phyloP scores from a whole-genome alignment of 2,797 vertebrate species.

The Gorsachius magnificus region DNA sequence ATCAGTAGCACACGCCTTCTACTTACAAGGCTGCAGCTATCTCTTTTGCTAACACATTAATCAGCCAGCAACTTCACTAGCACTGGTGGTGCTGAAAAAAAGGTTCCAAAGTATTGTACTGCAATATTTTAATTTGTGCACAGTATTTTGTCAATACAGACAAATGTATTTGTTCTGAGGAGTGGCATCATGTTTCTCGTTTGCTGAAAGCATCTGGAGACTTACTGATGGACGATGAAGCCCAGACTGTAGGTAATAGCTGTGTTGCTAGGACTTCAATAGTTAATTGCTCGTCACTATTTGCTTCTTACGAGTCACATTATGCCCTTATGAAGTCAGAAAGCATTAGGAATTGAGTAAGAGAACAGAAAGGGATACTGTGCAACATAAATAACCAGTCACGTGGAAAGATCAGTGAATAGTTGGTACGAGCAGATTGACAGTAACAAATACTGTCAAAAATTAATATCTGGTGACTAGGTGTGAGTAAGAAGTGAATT shows the following conservation, averaged over 20 bases:
- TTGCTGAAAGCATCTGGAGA: neutral
- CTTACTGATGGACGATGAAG: neutral
- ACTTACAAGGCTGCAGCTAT: neutral
- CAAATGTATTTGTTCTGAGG: neutral
- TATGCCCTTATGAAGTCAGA: constrained; percentile 19
- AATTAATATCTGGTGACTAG: neutral
- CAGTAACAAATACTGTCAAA: neutral
- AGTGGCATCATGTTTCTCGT: neutral
- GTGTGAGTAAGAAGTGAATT: neutral
- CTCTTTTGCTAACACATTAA: neutral
- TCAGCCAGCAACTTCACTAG: neutral
- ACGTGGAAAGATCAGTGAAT: neutral
- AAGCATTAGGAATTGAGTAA: neutral
- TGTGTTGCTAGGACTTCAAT: neutral
- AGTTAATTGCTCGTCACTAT: constrained; percentile 26
- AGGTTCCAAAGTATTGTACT: neutral
- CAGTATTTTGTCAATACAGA: neutral
- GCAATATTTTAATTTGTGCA: neutral
- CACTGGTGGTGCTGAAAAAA: neutral
- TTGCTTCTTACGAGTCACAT: constrained; percentile 8
- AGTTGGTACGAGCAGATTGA: neutral
- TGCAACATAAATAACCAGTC: neutral
- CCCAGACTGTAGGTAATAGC: neutral
- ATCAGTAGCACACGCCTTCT: neutral
- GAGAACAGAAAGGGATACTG: neutral